Evolutionary conservation across 2,888 invertebrate species (phyloP).

Genomic region (Nomada lathburiana): DNA sequence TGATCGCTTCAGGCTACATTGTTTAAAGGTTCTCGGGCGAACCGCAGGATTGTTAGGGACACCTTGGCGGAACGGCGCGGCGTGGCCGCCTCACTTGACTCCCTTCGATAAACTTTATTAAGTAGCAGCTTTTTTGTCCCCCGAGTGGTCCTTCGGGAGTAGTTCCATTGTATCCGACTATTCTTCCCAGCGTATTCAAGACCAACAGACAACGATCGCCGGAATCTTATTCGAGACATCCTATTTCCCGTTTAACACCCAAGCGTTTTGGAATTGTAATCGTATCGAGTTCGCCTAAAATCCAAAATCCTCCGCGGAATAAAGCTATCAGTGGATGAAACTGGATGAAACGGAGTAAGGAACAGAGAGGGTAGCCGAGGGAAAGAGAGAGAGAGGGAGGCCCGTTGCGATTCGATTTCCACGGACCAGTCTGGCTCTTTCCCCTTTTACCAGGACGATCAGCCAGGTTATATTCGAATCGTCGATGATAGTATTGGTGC

Average conservation of each 20-base stretch:
- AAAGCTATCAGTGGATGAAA: conserved; percentile 26
- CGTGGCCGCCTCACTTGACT: too few species aligned
- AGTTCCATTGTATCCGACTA: too few species aligned
- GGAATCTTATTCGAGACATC: not conserved
- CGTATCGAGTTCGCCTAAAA: conserved; percentile 42
- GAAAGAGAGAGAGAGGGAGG: not conserved
- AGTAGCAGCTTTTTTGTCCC: too few species aligned
- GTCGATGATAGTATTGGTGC: conserved; percentile 58
- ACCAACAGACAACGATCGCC: too few species aligned
- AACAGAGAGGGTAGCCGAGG: not conserved
- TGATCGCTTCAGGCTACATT: too few species aligned
- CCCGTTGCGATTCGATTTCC: conserved; percentile 58
- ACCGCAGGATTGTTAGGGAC: too few species aligned
- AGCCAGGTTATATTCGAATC: conserved; percentile 46
- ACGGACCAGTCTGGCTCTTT: conserved; percentile 35
- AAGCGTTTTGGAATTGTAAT: conserved; percentile 24
- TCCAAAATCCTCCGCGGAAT: conserved; percentile 17
- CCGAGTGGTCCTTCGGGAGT: too few species aligned
- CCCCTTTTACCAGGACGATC: conserved; percentile 40
- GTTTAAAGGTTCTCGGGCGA: too few species aligned
- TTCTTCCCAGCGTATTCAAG: too few species aligned
- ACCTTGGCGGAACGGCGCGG: too few species aligned
- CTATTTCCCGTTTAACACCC: not conserved
- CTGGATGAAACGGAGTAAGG: not conserved
- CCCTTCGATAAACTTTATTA: too few species aligned